These are phyloP conservation scores for Aphelinus atriplicis DNA, from an alignment of 1,140 invertebrate species.

Conservation along the genomic window DNA sequence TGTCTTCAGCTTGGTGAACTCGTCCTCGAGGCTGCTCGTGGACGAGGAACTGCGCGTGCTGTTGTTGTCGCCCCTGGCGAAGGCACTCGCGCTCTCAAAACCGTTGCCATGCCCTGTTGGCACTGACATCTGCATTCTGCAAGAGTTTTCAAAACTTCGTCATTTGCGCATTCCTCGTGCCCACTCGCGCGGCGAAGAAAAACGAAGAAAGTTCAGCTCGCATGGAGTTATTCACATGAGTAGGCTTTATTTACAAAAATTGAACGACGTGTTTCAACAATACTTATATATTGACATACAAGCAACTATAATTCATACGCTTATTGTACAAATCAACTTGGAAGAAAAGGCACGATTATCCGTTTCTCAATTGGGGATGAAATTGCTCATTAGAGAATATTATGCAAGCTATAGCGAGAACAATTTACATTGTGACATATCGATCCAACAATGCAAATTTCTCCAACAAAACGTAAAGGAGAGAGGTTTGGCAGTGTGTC, in stretches of 20 bases:
- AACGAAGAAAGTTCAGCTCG: background rate
- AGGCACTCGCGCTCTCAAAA: background rate
- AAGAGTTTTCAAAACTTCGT: background rate
- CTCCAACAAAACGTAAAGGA: too few relatives aligned
- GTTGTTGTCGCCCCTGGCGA: background rate
- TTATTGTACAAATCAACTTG: too few relatives aligned
- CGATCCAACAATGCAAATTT: too few relatives aligned
- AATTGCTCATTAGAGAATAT: too few relatives aligned
- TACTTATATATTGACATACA: background rate
- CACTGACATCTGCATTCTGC: conserved; percentile 33
- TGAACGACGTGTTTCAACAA: background rate
- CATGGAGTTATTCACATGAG: background rate
- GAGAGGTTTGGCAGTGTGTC: too few relatives aligned
- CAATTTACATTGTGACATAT: too few relatives aligned
- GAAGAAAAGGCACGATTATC: too few relatives aligned
- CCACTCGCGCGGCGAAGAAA: too few relatives aligned
- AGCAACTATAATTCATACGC: background rate
- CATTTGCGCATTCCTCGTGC: too few relatives aligned
- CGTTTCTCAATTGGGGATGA: too few relatives aligned
- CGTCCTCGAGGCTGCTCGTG: conserved; percentile 54
- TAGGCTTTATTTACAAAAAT: background rate
- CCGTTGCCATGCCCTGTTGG: background rate
- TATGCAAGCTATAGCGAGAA: too few relatives aligned
- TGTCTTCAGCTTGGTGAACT: conserved; percentile 67
- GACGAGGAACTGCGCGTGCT: conserved; percentile 41